Percentiles rank a stretch among this genome's conserved stretches.
phyloP scores from a whole-genome alignment of 2,113 vertebrate genomes.

The Ibidorhyncha struthersii region DNA sequence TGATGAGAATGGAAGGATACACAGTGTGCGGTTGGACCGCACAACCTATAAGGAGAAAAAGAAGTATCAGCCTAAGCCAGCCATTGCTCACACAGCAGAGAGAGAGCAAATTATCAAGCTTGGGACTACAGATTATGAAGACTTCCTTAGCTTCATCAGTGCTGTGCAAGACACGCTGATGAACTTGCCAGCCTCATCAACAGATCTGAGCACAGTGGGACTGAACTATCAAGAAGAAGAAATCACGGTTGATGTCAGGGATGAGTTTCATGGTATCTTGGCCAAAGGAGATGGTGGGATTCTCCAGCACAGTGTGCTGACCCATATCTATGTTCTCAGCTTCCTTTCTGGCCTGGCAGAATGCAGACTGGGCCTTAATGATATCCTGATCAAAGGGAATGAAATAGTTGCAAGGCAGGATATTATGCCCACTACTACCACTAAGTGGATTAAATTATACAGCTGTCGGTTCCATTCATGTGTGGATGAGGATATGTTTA shows the following conservation, averaged over 20 bases:
- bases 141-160: conserved; percentile 84
- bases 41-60: conserved; percentile 87
- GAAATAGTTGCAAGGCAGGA: conserved; percentile 88
- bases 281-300: conserved; percentile 79
- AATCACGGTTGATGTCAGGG: conserved; percentile 84
- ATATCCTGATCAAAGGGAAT: conserved; percentile 86
- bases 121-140: conserved; percentile 83
- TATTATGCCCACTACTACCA: conserved; percentile 89
- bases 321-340: conserved; percentile 81
- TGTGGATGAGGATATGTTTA: conserved; percentile 81
- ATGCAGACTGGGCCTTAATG: conserved; percentile 86
- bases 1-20: conserved; percentile 86
- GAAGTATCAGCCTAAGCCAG: conserved; percentile 86
- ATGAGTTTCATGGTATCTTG: conserved; percentile 84
- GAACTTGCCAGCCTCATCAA: conserved; percentile 71
- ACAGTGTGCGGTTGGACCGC: conserved; percentile 84
- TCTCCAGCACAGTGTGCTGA: conserved; percentile 81
- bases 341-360: conserved; percentile 85
- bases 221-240: conserved; percentile 86
- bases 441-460: conserved; percentile 86
- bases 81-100: conserved; percentile 80
- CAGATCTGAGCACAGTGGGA: conserved; percentile 77
- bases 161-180: conserved; percentile 81
- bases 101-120: conserved; percentile 87
- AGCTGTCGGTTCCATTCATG: conserved; percentile 82